These are phyloP conservation scores for Drosophila formosana DNA, from an alignment of 2,888 invertebrate species.

Conservation along the genomic window DNA sequence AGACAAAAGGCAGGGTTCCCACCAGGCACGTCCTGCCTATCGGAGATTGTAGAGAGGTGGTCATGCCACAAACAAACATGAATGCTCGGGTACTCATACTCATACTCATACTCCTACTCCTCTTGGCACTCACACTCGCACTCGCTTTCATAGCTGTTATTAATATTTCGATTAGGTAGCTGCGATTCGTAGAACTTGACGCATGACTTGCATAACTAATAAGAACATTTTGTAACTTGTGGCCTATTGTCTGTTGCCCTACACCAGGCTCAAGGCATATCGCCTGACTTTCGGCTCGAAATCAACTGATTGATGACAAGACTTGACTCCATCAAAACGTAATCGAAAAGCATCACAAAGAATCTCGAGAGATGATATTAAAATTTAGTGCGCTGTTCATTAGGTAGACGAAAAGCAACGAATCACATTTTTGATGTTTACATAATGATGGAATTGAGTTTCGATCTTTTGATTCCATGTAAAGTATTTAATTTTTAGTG, in stretches of 20 bases:
- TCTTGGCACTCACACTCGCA: background rate
- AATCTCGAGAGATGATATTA: constrained; percentile 1
- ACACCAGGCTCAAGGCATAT: constrained; percentile 41
- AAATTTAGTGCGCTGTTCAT: background rate
- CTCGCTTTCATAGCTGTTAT: constrained; percentile 63
- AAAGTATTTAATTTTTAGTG: background rate
- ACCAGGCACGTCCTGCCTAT: constrained; percentile 58
- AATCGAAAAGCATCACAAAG: constrained; percentile 25
- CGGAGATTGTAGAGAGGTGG: constrained; percentile 15
- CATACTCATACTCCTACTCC: background rate
- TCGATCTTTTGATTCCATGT: background rate
- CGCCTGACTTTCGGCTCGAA: constrained; percentile 20
- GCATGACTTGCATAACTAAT: constrained; percentile 78
- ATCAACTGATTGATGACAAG: constrained; percentile 67
- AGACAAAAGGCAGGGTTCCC: constrained; percentile 75
- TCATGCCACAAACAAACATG: constrained; percentile 12
- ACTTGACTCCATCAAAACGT: constrained; percentile 57
- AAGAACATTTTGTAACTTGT: constrained; percentile 62
- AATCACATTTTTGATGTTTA: background rate
- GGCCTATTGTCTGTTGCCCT: constrained; percentile 33
- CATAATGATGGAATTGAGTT: background rate
- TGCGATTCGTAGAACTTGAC: constrained; percentile 75
- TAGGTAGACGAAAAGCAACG: background rate
- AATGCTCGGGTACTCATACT: background rate
- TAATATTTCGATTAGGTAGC: constrained; percentile 79